A percentile compares a stretch with the other conserved stretches of the same genome.
Conservation (phyloP, 2,797 vertebrate species). For the Anguilla marmorata region DNA sequence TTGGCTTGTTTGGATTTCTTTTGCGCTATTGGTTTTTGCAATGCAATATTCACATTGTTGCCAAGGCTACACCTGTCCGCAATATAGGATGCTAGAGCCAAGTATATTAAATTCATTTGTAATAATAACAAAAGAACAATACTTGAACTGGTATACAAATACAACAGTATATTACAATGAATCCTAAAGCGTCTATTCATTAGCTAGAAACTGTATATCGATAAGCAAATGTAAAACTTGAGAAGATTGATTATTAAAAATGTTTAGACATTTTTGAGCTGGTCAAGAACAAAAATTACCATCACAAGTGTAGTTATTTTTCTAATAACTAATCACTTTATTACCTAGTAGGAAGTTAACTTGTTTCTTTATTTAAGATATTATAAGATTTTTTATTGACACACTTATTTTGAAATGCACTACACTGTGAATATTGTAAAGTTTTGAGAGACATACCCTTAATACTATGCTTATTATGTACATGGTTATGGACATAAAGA, state of each 20-base stretch:
- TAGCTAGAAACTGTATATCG: background rate
- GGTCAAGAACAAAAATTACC: no score
- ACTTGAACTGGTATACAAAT: background rate
- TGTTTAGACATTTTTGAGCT: background rate
- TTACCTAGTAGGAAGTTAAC: background rate
- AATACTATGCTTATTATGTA: no score
- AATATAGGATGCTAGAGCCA: background rate
- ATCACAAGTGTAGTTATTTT: no score
- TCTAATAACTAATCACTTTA: no score
- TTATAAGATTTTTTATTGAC: no score
- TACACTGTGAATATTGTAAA: background rate
- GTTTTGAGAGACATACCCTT: no score
- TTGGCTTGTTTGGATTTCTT: background rate
- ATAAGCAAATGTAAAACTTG: background rate
- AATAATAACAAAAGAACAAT: background rate
- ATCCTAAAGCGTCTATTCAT: background rate
- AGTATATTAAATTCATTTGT: background rate
- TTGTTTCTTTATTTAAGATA: no score
- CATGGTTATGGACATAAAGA: no score
- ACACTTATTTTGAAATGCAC: no score
- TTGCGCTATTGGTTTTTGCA: background rate
- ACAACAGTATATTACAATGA: slow-evolving; percentile 3
- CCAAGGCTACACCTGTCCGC: background rate
- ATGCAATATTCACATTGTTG: slow-evolving; percentile 4
- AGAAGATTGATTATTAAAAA: background rate